Evolutionary conservation across 2,888 invertebrate species (phyloP), one percentile per base, ranked within the genome.

Genomic region (Polydrusus cervinus): DNA sequence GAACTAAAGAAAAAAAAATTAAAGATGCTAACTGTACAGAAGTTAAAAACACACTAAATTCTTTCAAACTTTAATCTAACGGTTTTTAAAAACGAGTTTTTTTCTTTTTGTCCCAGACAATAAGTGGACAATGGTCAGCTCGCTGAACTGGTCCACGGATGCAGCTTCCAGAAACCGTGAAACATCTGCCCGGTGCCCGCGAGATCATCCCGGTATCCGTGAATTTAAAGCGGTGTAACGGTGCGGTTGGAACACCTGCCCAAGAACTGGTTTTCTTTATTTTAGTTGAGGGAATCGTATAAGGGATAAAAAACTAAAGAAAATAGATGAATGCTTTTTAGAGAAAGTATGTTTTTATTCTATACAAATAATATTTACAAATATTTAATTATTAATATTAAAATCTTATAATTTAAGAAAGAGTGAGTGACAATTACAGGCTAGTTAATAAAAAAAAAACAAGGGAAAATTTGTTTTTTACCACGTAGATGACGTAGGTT

Each of bases 51-150:
- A 20, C 11, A 62, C 45, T 62, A 20, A 45, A 62, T 45, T 45
- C 9, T 62, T 20, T 6, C 14, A n/a, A n/a, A 45, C 38, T 16
- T 7, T 10, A 3, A 25, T 61, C 47, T 55, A 76, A 76, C 76
- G 76, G 76, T 64, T 76, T 73, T 76, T 68, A 16, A n/a, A 68
- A 76, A 76, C 76, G 14, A 25, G 76, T 71, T 76, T 76, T 68
- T 30, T 49, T 45, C 34, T 62, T 67, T 30, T 34, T 57, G 16
- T 60, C 61, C 47, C 40, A 47, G n/a, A 71, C 71, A 75, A 76
- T 68, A 61, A 66, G 66, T 77, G 77, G 77, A 77, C 74, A 74
- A 14, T 71, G 77, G 77, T 77, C 77, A 77, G 45, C 74, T 66
- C 13, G 74, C 40, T 30, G 53, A 70, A 77, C 77, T 70, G 77